These are phyloP conservation scores for Aspidoscelis tigris DNA, from an alignment of 2,113 vertebrate species.

Conservation along the genomic window DNA sequence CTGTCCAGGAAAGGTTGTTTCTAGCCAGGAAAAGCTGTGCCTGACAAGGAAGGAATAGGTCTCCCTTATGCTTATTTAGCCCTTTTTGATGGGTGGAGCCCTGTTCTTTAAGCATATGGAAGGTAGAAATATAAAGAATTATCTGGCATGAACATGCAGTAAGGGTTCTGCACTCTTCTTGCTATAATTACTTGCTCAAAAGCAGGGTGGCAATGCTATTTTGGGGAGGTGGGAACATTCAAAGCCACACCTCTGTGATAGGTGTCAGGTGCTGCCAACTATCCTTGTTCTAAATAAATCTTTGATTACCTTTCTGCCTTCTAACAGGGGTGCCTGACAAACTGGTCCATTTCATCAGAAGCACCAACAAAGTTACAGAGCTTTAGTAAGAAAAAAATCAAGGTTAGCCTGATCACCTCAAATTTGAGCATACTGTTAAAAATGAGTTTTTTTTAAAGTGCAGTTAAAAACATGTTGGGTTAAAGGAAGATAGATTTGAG, in stretches of 20 bases:
- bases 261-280: background rate
- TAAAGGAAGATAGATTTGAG: background rate
- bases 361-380: background rate
- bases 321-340: background rate
- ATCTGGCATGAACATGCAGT: background rate
- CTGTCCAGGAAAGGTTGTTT: background rate
- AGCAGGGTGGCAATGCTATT: background rate
- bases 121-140: background rate
- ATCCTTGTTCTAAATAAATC: background rate
- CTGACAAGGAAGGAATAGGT: background rate
- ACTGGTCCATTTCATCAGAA: background rate
- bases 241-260: background rate
- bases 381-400: background rate
- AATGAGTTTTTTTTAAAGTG: background rate
- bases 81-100: background rate
- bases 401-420: background rate
- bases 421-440: background rate
- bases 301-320: background rate
- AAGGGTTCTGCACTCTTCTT: background rate
- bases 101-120: background rate
- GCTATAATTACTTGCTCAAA: background rate
- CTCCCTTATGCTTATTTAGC: background rate
- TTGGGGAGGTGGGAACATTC: background rate
- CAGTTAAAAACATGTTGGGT: background rate
- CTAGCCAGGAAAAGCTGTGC: background rate